These are phyloP conservation scores for Percopsis transmontana DNA, from an alignment of 2,113 vertebrate genomes.

Conservation along the genomic window DNA sequence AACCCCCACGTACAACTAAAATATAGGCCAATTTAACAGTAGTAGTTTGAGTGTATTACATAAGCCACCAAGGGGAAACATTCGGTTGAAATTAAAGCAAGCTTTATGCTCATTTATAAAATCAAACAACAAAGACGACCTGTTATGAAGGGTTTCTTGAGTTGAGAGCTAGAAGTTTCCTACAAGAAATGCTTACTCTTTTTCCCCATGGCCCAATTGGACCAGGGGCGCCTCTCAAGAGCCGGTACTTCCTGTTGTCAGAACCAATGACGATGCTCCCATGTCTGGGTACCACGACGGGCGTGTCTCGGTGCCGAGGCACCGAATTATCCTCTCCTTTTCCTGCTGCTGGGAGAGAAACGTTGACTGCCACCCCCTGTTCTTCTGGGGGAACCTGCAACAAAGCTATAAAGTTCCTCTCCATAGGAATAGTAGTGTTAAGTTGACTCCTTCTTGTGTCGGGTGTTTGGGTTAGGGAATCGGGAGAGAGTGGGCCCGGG, in stretches of 20 bases:
- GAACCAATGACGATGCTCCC: not conserved
- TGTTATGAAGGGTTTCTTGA: not conserved
- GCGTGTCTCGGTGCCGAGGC: not conserved
- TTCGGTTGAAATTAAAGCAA: constrained; percentile 10
- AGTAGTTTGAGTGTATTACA: constrained; percentile 12
- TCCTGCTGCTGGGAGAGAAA: no score
- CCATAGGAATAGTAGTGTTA: constrained; percentile 17
- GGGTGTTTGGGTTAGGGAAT: constrained; percentile 17
- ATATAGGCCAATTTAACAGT: constrained; percentile 28
- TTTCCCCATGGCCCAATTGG: constrained; percentile 68
- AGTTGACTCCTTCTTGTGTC: fast-evolving
- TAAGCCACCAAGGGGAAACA: constrained; percentile 15
- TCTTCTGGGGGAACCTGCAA: not conserved
- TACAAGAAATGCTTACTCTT: constrained; percentile 71
- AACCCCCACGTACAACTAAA: constrained; percentile 31
- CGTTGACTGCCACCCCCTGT: not conserved
- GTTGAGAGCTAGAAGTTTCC: not conserved
- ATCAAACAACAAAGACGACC: not conserved
- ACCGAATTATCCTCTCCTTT: not conserved
- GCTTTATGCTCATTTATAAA: not conserved
- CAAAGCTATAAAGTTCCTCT: constrained; percentile 15
- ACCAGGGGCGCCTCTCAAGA: constrained; percentile 67
- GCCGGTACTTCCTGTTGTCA: constrained; percentile 20
- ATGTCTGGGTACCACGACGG: not conserved
- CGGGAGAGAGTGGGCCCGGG: constrained; percentile 10